phyloP scores from a whole-genome alignment of 2,113 vertebrate species.

The Isurus oxyrinchus region DNA sequence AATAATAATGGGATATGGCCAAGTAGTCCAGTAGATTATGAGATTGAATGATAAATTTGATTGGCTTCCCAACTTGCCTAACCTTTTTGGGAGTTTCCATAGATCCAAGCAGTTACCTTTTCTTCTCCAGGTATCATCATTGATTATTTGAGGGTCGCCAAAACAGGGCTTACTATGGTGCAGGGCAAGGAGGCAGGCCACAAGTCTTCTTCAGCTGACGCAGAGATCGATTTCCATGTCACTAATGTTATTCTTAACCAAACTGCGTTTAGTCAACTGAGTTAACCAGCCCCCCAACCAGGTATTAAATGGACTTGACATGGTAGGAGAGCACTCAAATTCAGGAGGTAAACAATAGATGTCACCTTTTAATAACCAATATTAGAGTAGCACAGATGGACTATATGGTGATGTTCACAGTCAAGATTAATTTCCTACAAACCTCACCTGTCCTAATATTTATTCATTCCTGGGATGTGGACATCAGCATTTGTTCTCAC shows the following conservation, averaged over 20 bases:
- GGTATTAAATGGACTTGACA: not conserved
- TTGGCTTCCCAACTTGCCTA: not conserved
- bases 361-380: not conserved
- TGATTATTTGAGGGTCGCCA: too few relatives aligned
- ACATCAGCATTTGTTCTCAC: too few relatives aligned
- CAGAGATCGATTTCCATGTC: too few relatives aligned
- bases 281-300: too few relatives aligned
- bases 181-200: too few relatives aligned
- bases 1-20: not conserved
- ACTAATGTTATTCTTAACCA: too few relatives aligned
- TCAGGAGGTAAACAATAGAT: not conserved
- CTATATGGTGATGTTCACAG: not conserved
- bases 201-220: too few relatives aligned
- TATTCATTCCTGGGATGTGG: too few relatives aligned
- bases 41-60: not conserved
- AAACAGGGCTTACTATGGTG: too few relatives aligned
- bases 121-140: too few relatives aligned
- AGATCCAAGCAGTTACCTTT: too few relatives aligned
- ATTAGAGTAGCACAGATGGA: not conserved
- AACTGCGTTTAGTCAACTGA: too few relatives aligned
- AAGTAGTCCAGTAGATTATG: not conserved
- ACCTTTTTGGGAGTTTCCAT: not conserved
- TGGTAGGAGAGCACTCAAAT: not conserved
- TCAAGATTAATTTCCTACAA: not conserved
- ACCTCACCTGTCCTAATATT: not conserved